Conservation (phyloP, 2,888 invertebrate species). For the Drosophila fungiperda region DNA sequence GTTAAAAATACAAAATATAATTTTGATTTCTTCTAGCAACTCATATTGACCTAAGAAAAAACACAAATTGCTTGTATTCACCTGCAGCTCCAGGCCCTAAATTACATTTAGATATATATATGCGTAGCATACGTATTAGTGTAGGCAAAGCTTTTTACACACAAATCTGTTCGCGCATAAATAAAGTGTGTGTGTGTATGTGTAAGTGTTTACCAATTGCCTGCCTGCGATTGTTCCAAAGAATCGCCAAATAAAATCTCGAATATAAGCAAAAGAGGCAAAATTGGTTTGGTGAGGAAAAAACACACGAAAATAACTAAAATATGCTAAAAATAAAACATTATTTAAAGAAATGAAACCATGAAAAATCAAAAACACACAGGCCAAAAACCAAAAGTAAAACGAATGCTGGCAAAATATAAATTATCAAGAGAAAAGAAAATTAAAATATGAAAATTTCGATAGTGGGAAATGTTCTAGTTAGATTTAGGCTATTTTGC, state of each 20-base stretch:
- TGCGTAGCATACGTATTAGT: not conserved
- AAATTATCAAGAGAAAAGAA: constrained; percentile 60
- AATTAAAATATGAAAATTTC: constrained; percentile 39
- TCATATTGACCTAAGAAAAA: not conserved
- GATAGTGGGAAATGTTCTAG: constrained; percentile 6
- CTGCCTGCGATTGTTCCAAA: constrained; percentile 65
- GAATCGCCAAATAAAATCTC: constrained; percentile 62
- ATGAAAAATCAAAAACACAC: constrained; percentile 79
- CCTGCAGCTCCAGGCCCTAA: constrained; percentile 16
- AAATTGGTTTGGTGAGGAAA: constrained; percentile 60
- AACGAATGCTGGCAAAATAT: constrained; percentile 68
- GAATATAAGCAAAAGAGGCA: constrained; percentile 58
- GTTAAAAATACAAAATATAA: constrained; percentile 27
- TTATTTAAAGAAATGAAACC: constrained; percentile 85
- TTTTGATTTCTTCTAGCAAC: not conserved
- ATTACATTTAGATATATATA: constrained; percentile 8
- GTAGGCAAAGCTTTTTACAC: constrained; percentile 31
- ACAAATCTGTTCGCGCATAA: constrained; percentile 63
- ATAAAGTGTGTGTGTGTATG: constrained; percentile 28
- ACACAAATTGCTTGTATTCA: constrained; percentile 12
- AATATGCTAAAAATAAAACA: constrained; percentile 82
- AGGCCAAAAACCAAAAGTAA: constrained; percentile 54
- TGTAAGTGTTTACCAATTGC: constrained; percentile 30
- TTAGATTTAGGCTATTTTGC: constrained; percentile 55
- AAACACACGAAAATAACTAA: constrained; percentile 81